Evolutionary conservation across 1,140 invertebrate species (phyloP).

Genomic region (Sycobia sp.): DNA sequence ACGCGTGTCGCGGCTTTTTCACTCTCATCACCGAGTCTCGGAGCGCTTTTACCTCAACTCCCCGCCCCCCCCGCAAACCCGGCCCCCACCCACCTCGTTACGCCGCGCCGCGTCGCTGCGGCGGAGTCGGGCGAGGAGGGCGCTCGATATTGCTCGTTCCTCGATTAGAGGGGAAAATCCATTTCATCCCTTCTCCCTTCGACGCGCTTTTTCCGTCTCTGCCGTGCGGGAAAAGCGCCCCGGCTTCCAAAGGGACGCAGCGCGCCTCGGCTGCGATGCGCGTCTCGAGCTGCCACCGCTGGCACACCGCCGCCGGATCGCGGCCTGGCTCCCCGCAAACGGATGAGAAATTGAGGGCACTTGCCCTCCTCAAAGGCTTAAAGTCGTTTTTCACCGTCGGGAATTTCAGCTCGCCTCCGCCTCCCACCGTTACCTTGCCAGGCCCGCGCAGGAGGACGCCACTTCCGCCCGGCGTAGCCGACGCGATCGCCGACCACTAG

Average conservation of each 20-base stretch:
- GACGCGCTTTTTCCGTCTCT: no score
- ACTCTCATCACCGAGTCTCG: not conserved
- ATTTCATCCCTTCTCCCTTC: not conserved
- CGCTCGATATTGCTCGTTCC: constrained; percentile 14
- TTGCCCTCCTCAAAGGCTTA: constrained; percentile 8
- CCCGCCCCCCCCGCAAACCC: no score
- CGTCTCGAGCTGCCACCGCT: not conserved
- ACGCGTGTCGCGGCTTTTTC: constrained; percentile 4
- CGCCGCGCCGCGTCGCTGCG: not conserved
- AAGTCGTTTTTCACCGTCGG: constrained; percentile 22
- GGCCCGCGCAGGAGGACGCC: no score
- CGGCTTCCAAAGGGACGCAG: no score
- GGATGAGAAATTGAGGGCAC: constrained; percentile 27
- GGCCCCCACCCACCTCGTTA: no score
- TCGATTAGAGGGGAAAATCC: constrained; percentile 11
- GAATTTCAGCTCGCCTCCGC: not conserved
- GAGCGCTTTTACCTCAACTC: not conserved
- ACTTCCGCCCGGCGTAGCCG: no score
- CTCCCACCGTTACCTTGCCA: no score
- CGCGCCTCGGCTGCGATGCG: no score
- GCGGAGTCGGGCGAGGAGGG: not conserved
- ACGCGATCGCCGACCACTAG: no score
- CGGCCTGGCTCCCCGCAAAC: not conserved
- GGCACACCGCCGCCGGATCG: no score
- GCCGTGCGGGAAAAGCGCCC: no score